Conservation (phyloP, 2,888 invertebrate genomes). For the Folsomia candida region DNA sequence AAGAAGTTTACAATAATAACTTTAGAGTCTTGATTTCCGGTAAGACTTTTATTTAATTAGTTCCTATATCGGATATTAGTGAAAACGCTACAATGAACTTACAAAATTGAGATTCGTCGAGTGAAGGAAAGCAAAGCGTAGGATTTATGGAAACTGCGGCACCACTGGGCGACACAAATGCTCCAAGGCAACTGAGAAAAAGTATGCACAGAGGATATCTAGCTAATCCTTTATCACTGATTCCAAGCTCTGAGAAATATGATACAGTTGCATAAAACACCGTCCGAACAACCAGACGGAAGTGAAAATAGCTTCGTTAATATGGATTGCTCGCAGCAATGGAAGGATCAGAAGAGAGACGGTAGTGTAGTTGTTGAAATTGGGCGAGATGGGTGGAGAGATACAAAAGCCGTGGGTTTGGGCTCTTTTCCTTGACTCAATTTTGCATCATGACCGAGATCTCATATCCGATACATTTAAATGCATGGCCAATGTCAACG, state of each 20-base stretch:
- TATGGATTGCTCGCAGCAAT: not conserved
- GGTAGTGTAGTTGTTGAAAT: not conserved
- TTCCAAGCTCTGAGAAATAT: not conserved
- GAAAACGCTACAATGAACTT: too few relatives aligned
- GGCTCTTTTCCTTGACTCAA: slow-evolving; percentile 8
- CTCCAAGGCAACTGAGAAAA: not conserved
- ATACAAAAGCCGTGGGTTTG: not conserved
- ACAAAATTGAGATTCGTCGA: too few relatives aligned
- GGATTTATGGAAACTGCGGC: too few relatives aligned
- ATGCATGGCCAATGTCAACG: slow-evolving; percentile 8
- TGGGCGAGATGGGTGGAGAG: too few relatives aligned
- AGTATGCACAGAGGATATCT: not conserved
- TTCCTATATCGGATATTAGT: too few relatives aligned
- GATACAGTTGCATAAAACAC: not conserved
- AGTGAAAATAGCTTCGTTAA: not conserved
- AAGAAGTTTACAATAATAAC: too few relatives aligned
- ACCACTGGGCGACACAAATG: not conserved
- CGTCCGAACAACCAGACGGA: not conserved
- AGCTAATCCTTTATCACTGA: not conserved
- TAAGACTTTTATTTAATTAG: too few relatives aligned
- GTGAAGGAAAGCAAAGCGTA: too few relatives aligned
- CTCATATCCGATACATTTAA: not conserved
- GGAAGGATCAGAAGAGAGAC: not conserved
- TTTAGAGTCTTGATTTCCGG: too few relatives aligned
- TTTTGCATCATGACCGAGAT: slow-evolving; percentile 7